Evolutionary conservation across 1,140 invertebrate species (phyloP).

Genomic region (Plodia interpunctella): DNA sequence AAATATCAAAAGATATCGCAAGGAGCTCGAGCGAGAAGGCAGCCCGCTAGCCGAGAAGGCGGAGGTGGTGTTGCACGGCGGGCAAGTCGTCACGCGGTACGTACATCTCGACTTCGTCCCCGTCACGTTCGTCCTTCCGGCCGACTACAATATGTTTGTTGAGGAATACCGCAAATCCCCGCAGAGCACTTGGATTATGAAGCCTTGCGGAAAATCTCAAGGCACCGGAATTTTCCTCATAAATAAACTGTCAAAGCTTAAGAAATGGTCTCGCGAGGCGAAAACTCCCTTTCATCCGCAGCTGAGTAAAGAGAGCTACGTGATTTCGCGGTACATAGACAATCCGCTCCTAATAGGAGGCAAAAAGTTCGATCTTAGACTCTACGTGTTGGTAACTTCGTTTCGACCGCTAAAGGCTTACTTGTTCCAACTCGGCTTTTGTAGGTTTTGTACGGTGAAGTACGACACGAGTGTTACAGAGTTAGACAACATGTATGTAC

Average conservation of each 20-base stretch:
- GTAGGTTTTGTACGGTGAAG: slow-evolving; percentile 88
- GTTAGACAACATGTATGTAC: slow-evolving; percentile 89
- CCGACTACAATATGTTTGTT: slow-evolving; percentile 97
- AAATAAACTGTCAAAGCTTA: slow-evolving; percentile 91
- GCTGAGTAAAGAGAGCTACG: slow-evolving; percentile 87
- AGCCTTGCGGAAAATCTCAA: slow-evolving; percentile 93
- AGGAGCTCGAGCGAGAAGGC: slow-evolving; percentile 93
- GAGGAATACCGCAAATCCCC: slow-evolving; percentile 95
- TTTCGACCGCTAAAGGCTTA: slow-evolving; percentile 90
- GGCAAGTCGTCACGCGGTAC: slow-evolving; percentile 86
- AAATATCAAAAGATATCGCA: slow-evolving; percentile 95
- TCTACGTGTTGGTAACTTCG: slow-evolving; percentile 91
- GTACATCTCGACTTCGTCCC: slow-evolving; percentile 93
- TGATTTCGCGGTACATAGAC: slow-evolving; percentile 92
- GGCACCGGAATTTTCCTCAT: slow-evolving; percentile 92
- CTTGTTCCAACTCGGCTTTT: slow-evolving; percentile 88
- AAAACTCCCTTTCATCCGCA: slow-evolving; percentile 85
- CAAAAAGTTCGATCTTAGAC: slow-evolving; percentile 91
- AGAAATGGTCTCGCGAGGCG: slow-evolving; percentile 90
- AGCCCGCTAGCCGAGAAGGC: slow-evolving; percentile 88
- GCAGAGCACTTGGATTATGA: slow-evolving; percentile 96
- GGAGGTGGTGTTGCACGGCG: slow-evolving; percentile 71
- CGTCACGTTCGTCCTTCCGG: slow-evolving; percentile 94
- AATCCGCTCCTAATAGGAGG: slow-evolving; percentile 90
- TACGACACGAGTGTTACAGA: slow-evolving; percentile 86